Base-by-base conservation (phyloP, 2,113 vertebrate species). In the Pelodiscus sinensis region DNA sequence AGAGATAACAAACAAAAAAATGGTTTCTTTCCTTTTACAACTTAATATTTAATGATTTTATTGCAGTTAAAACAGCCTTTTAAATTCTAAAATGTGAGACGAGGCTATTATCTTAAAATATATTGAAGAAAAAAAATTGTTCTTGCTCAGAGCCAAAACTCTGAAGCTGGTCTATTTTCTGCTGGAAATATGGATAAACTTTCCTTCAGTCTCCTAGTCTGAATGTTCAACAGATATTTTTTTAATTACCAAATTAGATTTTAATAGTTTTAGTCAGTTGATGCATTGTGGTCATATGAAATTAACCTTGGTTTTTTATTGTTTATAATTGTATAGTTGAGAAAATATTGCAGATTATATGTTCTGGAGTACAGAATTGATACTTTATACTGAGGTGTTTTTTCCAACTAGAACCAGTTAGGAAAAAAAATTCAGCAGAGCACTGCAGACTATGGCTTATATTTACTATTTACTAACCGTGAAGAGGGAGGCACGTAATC, bases 201-300 rank as follows among this genome's bases (percentile, higher is more conserved):
- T 95, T 88, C 52, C 58, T 91, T 90, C 91, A 90, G 81, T 92
- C 82, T 92, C 35, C 15, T 78, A 44, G 38, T 90, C 84, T 94
- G 73, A 55, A 85, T 89, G 51, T 90, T 94, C 78, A 83, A 88
- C 54, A 88, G 96, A 91, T 93, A 90, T 92, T 94, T 93, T 44
- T 96, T 97, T 97, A 96, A 97, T 96, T 96, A 95, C 92, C 81
- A 95, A 94, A 95, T 94, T 96, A 92, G 90, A 96, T 97, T 96
- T 95, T 95, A 96, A 92, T 93, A 95, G 93, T 94, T 97, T 81
- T 92, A 95, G 95, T 90, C 73, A 18, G 82, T 91, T 96, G 92
- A 93, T 96, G 87, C 91, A 94, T 95, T 96, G 79, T 94, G 92
- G 90, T 89, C 90, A 92, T 92, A 90, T 88, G 94, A 92, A 88